Conservation (phyloP, 2,113 vertebrate genomes). For the Malurus elegans region DNA sequence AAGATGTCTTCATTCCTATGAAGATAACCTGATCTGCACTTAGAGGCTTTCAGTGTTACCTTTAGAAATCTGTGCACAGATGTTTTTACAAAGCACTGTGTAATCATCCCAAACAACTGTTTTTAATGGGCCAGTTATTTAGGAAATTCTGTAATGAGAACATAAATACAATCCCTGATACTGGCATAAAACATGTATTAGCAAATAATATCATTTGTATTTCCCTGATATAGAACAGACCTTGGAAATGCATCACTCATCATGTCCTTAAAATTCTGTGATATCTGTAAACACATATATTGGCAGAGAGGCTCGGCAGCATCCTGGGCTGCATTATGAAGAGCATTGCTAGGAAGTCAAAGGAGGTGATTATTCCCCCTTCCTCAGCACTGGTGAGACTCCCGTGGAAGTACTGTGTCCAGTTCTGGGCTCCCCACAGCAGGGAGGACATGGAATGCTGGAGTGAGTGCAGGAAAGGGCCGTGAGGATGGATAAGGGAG, state of each 20-base stretch:
- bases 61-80: background rate
- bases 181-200: background rate
- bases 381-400: background rate
- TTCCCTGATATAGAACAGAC: background rate
- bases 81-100: background rate
- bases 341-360: background rate
- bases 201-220: background rate
- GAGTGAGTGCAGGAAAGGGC: background rate
- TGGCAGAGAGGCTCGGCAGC: background rate
- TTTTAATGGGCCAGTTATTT: conserved; percentile 14
- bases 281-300: background rate
- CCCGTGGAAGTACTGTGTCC: background rate
- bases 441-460: background rate
- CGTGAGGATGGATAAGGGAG: background rate
- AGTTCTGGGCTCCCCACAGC: background rate
- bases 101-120: background rate
- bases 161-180: background rate
- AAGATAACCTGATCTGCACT: background rate
- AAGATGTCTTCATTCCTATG: background rate
- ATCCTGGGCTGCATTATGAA: background rate
- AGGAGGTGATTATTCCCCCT: background rate
- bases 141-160: background rate
- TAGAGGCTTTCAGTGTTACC: background rate
- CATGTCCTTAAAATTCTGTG: background rate
- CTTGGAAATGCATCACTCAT: background rate